Evolutionary conservation across 2,888 invertebrate genomes (phyloP).

Genomic region (Craniophora ligustri): DNA sequence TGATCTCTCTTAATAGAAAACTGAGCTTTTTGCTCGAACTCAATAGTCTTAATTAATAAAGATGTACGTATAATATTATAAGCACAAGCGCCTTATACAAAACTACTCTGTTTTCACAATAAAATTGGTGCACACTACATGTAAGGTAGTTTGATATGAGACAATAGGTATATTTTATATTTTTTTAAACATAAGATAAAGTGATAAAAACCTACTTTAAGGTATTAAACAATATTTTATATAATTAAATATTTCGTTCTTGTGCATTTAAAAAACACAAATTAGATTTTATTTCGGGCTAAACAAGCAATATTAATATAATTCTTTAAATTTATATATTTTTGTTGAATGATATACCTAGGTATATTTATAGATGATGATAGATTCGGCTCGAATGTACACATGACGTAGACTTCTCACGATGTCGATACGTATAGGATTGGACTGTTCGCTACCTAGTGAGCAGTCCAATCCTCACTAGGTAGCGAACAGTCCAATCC

Average conservation of each 20-base stretch:
- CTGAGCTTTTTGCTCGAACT: no score
- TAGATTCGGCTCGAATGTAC: no score
- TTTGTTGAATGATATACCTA: conserved; percentile 35
- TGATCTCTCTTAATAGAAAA: no score
- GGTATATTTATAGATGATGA: no score
- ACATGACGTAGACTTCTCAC: no score
- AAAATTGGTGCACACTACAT: background rate
- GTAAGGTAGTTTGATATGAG: conserved; percentile 12
- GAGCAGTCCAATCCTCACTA: no score
- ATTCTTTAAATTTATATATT: conserved; percentile 66
- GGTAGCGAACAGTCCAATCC: no score
- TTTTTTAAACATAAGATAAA: conserved; percentile 21
- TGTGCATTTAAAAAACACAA: conserved; percentile 40
- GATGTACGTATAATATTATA: no score
- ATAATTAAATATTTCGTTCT: background rate
- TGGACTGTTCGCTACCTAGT: no score
- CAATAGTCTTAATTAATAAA: no score
- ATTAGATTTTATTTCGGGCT: conserved; percentile 45
- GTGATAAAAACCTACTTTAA: conserved; percentile 17
- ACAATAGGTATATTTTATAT: conserved; percentile 15
- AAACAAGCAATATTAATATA: conserved; percentile 47
- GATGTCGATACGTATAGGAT: no score
- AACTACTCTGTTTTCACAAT: background rate
- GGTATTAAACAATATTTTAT: conserved; percentile 4
- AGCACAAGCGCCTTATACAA: no score